phyloP scores from a whole-genome alignment of 2,113 vertebrate species.

The Proteles cristata region DNA sequence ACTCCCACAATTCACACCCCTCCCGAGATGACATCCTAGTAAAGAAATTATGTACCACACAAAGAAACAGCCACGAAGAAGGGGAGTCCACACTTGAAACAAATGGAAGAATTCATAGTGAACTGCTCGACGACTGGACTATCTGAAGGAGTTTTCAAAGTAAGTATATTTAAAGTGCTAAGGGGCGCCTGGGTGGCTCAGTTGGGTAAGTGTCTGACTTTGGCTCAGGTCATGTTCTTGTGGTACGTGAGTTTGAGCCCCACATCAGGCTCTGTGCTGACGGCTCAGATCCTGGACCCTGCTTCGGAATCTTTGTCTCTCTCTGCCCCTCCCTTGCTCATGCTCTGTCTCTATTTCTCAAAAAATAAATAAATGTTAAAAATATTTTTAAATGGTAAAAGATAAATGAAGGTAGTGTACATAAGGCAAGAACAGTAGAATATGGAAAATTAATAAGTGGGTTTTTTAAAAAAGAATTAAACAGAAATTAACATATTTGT shows the following conservation, averaged over 20 bases:
- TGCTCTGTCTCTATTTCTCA: no score
- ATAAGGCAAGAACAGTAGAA: neutral
- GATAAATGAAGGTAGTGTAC: neutral
- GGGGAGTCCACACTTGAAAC: neutral
- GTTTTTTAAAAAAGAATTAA: neutral
- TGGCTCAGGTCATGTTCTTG: no score
- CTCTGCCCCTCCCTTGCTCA: no score
- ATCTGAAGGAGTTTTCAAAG: neutral
- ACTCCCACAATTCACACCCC: neutral
- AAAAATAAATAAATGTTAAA: no score
- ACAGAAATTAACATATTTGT: neutral
- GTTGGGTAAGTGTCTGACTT: no score
- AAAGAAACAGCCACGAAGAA: neutral
- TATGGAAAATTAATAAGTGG: neutral
- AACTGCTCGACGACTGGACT: neutral
- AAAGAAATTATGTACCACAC: neutral
- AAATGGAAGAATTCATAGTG: neutral
- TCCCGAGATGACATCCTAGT: neutral
- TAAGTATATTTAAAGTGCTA: neutral
- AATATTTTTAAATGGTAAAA: neutral
- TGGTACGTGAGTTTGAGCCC: no score
- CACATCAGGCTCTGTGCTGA: no score
- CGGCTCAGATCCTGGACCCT: no score
- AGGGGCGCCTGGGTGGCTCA: no score
- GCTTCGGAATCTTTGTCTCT: no score